Conservation (phyloP, 1,140 invertebrate species). For the Homarus americanus region DNA sequence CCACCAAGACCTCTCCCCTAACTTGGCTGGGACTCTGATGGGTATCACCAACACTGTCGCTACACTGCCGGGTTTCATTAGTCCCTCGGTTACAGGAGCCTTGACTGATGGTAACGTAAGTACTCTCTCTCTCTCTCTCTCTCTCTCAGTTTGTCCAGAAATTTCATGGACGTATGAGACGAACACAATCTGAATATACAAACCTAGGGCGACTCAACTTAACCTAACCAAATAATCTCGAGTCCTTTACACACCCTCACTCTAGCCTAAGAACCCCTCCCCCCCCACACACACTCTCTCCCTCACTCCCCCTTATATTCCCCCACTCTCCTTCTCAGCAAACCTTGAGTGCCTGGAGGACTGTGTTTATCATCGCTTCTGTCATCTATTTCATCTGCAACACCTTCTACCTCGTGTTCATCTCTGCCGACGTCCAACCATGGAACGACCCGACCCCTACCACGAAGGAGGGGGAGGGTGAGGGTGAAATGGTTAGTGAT, state of each 20-base stretch:
- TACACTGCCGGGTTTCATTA: slow-evolving; percentile 77
- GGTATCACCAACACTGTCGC: slow-evolving; percentile 83
- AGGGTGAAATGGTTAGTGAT: too few species aligned
- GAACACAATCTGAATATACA: background rate
- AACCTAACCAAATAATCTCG: background rate
- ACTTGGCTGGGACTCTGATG: slow-evolving; percentile 86
- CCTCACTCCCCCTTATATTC: background rate
- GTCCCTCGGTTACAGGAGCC: slow-evolving; percentile 80
- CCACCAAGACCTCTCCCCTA: slow-evolving; percentile 87
- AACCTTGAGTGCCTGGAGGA: slow-evolving; percentile 74
- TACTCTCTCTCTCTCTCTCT: background rate
- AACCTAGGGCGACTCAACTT: background rate
- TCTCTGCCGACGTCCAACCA: slow-evolving; percentile 28
- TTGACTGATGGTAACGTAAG: slow-evolving; percentile 76
- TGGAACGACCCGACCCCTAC: slow-evolving; percentile 29
- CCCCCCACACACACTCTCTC: background rate
- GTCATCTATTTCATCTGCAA: slow-evolving; percentile 37
- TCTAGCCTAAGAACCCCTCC: too few species aligned
- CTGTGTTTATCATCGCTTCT: slow-evolving; percentile 74
- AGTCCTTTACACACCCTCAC: background rate
- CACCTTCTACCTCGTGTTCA: slow-evolving; percentile 40
- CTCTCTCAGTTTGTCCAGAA: too few species aligned
- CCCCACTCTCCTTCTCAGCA: slow-evolving; percentile 33
- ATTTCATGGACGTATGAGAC: background rate
- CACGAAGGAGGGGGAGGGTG: background rate